Percentiles rank a stretch among this genome's conserved stretches.
Evolutionary conservation across 2,113 vertebrate genomes (phyloP).

Genomic region (Alosa alosa): DNA sequence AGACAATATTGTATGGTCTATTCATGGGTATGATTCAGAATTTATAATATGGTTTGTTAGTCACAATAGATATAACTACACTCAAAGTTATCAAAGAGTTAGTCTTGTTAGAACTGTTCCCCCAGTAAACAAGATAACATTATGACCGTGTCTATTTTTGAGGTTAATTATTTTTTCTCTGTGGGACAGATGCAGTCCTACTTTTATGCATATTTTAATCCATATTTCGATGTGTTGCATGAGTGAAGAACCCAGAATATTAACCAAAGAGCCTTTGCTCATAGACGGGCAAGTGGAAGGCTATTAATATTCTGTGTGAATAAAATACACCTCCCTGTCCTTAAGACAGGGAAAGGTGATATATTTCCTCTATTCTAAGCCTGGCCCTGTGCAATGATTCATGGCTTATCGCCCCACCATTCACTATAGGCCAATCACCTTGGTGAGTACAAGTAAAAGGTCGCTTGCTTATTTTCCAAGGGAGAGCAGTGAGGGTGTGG

Average conservation of each 20-base stretch:
- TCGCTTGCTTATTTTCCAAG: not conserved
- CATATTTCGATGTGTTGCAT: not conserved
- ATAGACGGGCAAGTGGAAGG: not conserved
- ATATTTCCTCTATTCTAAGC: not conserved
- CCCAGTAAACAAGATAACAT: not conserved
- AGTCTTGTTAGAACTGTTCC: not conserved
- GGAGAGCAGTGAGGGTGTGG: not conserved
- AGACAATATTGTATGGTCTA: too few relatives aligned
- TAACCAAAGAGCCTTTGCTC: not conserved
- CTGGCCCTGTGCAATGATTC: not conserved
- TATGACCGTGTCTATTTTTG: not conserved
- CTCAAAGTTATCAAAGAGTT: not conserved
- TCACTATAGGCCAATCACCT: conserved; percentile 2
- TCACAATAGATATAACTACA: too few relatives aligned
- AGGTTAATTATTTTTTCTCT: not conserved
- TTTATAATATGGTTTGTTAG: too few relatives aligned
- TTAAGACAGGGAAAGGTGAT: not conserved
- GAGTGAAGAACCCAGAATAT: not conserved
- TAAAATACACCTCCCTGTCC: not conserved
- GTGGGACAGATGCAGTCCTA: not conserved
- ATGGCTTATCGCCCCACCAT: not conserved
- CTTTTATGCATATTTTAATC: too few relatives aligned
- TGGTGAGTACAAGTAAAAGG: not conserved
- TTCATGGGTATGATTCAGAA: too few relatives aligned
- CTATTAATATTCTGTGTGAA: conserved; percentile 2